A percentile compares a stretch with the other conserved stretches of the same genome.
Conservation (phyloP, 2,113 vertebrate species). For the Capreolus pygargus region DNA sequence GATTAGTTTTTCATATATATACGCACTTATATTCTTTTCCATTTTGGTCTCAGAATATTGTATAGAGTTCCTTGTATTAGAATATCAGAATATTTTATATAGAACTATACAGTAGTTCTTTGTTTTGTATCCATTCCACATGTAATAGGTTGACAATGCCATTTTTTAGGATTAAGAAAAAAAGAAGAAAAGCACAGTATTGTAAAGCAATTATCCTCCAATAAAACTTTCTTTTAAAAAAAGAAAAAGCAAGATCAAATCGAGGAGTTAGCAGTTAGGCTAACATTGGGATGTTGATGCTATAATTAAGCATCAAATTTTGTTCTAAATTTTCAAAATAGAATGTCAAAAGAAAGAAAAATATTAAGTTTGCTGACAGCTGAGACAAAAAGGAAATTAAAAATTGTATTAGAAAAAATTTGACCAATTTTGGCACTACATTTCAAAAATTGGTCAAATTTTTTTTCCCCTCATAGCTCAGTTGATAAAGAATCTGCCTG, state of each 20-base stretch:
- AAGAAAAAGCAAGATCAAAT: not conserved
- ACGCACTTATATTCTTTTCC: not conserved
- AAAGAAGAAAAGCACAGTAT: not conserved
- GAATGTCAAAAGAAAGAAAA: not conserved
- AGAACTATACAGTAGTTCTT: not conserved
- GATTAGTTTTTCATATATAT: not conserved
- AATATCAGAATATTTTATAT: not conserved
- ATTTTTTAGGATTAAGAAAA: not conserved
- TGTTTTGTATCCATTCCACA: not conserved
- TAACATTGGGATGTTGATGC: not conserved
- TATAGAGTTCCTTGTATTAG: not conserved
- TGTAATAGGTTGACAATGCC: not conserved
- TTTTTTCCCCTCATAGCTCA: not conserved
- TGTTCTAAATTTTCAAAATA: slow-evolving; percentile 30
- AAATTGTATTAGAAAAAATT: slow-evolving; percentile 5
- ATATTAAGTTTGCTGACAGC: not conserved
- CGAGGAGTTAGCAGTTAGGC: not conserved
- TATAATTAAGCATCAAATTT: not conserved
- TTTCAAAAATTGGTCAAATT: not conserved
- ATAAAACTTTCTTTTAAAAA: not conserved
- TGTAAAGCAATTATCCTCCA: not conserved
- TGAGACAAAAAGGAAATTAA: not conserved
- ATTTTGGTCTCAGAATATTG: not conserved
- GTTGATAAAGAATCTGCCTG: not conserved
- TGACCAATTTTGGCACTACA: not conserved